Base-by-base conservation (phyloP, 2,888 invertebrate genomes). In the Agrenia bidenticulata region DNA sequence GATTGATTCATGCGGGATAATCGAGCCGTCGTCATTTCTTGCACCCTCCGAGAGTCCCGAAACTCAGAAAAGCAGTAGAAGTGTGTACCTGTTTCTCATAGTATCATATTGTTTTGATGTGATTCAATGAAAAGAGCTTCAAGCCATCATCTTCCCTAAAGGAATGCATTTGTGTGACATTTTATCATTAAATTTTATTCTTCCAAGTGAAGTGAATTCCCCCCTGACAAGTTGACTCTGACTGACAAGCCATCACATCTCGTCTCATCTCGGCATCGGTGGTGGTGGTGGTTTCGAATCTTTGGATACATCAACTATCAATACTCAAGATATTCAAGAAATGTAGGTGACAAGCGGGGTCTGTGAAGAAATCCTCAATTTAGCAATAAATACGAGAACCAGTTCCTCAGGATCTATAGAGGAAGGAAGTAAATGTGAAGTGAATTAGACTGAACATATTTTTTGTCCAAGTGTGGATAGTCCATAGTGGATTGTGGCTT, bases 141-240 rank as follows among this genome's bases (percentile, higher is more conserved):
- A 32, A 32, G 11, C 32, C 32, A 32, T 32, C 5, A 32, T n/a
- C n/a, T n/a, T n/a, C n/a, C n/a, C n/a, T 4, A 32, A 32, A 32
- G 32, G 32, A 32, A 32, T 32, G 32, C 32, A 32, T 32, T 32
- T 32, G 32, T 11, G 32, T 23, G 51, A 51, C 51, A 51, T 24
- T 51, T 51, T 51, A 51, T 51, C 51, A 51, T 51, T 51, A 51
- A 23, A 13, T 24, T 24, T 51, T 13, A 51, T 23, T 51, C 51
- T 4, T 4, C 5, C 5, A 45, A 45, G 15, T 19, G 19, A 45
- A 45, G n/a, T 45, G 15, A 45, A 45, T 45, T 45, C 45, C 32
- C 32, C 32, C 32, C 17, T 51, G 51, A 51, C 51, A 51, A 51
- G 51, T 51, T 51, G 51, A 51, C 51, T 51, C 45, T 45, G 45